Base-by-base conservation (phyloP, 2,113 vertebrate genomes). In the Xiphorhynchus elegans region DNA sequence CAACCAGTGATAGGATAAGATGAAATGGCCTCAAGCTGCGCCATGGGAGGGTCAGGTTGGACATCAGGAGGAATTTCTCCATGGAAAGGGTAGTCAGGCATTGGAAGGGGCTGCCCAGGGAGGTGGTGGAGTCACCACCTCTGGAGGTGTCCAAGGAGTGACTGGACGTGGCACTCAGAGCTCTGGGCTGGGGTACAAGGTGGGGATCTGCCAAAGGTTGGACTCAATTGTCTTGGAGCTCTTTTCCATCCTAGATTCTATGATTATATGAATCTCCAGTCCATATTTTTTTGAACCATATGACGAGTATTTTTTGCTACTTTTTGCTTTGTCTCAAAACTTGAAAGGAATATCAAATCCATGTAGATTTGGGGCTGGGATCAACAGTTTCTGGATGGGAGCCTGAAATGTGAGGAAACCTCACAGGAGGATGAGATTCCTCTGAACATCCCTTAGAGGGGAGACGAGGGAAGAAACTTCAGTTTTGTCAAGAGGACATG, bases 201-300 rank as follows among this genome's bases (percentile, higher is more conserved):
- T 33, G 20, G 21, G 13, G 3, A 33, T 7, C 1, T 0, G 55
- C 1, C 47, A 62, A 20, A 76, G 17, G 6, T 18, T 21, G 39
- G 13, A 2, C 4, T n/a, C 1, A 0, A 10, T 29, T 20, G 10
- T 4, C n/a, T 83, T 55, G 63, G n/a, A 47, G 7, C 9, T 7
- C n/a, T 83, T 76, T 83, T 35, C 25, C 29, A 68, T 6, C 11
- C 17, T 21, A 31, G 9, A 25, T 10, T 35, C 25, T 13, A 24
- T n/a, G 31, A 17, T 47, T 12, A 17, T 46, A 0, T 31, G 42
- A 76, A 77, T 53, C 21, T 56, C 37, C 42, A 29, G 28, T 23
- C 13, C 5, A 0, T 35, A 6, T 64, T 56, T 80, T 80, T 70
- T 46, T 74, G 76, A 50, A 26, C 6, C 2, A 6, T 47, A 21